A percentile compares a stretch with the other conserved stretches of the same genome.
Evolutionary conservation across 1,140 invertebrate species (phyloP).

Genomic region (Lanistes nyassanus): DNA sequence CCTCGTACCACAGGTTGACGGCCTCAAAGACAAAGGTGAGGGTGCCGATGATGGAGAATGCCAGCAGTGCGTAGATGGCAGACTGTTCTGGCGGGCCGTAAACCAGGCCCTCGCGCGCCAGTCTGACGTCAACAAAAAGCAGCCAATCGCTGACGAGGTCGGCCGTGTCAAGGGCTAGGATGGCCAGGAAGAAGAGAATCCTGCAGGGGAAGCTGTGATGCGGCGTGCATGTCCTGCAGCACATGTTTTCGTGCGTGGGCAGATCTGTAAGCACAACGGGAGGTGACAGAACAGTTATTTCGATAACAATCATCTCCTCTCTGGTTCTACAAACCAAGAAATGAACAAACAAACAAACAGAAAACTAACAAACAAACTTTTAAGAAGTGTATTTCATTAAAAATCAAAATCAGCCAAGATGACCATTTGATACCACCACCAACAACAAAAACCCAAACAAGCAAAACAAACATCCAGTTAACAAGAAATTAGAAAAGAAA

Average conservation of each 20-base stretch:
- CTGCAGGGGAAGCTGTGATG: constrained; percentile 42
- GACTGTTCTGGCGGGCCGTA: constrained; percentile 46
- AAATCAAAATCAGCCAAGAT: no score
- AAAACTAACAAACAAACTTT: no score
- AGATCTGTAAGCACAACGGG: not conserved
- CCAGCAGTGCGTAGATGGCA: constrained; percentile 41
- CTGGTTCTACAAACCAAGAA: no score
- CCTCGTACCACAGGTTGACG: constrained; percentile 50
- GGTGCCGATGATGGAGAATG: constrained; percentile 56
- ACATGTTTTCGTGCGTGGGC: not conserved
- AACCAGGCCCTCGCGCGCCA: constrained; percentile 52
- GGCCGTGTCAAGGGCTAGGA: constrained; percentile 41
- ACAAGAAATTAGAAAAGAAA: no score
- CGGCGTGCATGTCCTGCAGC: constrained; percentile 7
- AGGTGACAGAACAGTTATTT: no score
- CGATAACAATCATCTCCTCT: no score
- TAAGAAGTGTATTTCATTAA: no score
- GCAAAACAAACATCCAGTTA: no score
- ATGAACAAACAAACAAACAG: no score
- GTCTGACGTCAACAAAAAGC: constrained; percentile 48
- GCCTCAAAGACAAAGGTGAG: constrained; percentile 52
- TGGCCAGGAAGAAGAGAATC: constrained; percentile 41
- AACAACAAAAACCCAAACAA: no score
- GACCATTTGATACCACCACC: no score
- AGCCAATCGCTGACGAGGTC: constrained; percentile 60